phyloP scores from a whole-genome alignment of 2,113 vertebrate species.

The Pavo muticus region DNA sequence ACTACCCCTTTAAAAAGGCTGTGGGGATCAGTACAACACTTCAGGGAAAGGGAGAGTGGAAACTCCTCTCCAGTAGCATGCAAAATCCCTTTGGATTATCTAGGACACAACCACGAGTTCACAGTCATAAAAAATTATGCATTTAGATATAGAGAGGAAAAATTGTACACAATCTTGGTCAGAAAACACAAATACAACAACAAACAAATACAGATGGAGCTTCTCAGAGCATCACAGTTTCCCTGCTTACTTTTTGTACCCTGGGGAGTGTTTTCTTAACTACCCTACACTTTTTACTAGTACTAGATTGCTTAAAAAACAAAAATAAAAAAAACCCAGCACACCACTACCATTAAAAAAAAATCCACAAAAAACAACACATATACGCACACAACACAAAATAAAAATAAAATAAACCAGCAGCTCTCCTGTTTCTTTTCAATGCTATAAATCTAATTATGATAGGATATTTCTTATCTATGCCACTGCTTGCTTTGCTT shows the following conservation, averaged over 20 bases:
- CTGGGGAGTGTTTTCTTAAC: not conserved
- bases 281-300: not conserved
- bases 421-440: not conserved
- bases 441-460: not conserved
- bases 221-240: not conserved
- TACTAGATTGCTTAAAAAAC: not conserved
- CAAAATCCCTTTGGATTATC: not conserved
- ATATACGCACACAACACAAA: not conserved
- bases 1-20: not conserved
- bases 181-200: not conserved
- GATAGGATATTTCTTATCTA: not conserved
- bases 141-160: not conserved
- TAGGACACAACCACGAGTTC: not conserved
- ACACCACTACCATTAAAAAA: not conserved
- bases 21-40: not conserved
- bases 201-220: not conserved
- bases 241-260: not conserved
- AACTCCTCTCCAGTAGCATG: not conserved
- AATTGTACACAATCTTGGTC: not conserved
- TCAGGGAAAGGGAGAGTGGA: not conserved
- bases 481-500: not conserved
- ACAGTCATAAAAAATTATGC: not conserved
- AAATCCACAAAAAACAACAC: not conserved
- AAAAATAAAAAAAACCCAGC: not conserved
- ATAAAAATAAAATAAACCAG: not conserved